A percentile compares a stretch with the other conserved stretches of the same genome.
phyloP scores from a whole-genome alignment of 2,888 invertebrate genomes.

The Artemia sinica region DNA sequence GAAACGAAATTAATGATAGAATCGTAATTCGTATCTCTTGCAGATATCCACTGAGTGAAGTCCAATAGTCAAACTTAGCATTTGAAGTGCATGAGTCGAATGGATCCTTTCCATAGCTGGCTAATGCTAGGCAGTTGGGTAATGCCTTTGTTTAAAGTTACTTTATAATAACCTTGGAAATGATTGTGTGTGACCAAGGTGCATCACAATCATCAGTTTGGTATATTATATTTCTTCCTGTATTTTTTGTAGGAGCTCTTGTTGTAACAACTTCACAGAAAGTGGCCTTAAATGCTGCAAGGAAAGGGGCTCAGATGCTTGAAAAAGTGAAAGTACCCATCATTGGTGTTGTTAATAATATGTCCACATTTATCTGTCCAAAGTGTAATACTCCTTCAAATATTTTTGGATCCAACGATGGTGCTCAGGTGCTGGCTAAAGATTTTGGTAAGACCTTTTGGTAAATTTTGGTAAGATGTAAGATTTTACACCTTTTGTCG shows the following conservation, averaged over 20 bases:
- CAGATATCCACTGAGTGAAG: no score
- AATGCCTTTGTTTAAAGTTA: no score
- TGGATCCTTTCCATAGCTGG: no score
- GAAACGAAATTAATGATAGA: no score
- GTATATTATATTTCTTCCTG: neutral
- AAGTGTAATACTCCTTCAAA: conserved; percentile 53
- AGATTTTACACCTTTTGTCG: no score
- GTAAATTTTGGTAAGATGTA: conserved; percentile 37
- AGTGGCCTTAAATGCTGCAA: conserved; percentile 67
- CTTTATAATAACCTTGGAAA: no score
- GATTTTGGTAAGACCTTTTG: conserved; percentile 41
- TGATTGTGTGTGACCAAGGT: neutral
- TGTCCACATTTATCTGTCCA: conserved; percentile 60
- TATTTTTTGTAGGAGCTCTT: conserved; percentile 45
- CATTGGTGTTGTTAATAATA: conserved; percentile 76
- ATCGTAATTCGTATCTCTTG: no score
- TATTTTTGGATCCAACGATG: conserved; percentile 51
- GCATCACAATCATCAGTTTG: neutral
- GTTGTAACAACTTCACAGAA: conserved; percentile 82
- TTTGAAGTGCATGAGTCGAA: no score
- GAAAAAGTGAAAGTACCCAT: conserved; percentile 61
- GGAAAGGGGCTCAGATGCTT: conserved; percentile 72
- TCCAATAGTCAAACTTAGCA: no score
- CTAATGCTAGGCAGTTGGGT: no score
- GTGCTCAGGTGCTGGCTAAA: conserved; percentile 39